A percentile compares a stretch with the other conserved stretches of the same genome.
phyloP scores from a whole-genome alignment of 2,888 invertebrate genomes.

The Dione vanillae region DNA sequence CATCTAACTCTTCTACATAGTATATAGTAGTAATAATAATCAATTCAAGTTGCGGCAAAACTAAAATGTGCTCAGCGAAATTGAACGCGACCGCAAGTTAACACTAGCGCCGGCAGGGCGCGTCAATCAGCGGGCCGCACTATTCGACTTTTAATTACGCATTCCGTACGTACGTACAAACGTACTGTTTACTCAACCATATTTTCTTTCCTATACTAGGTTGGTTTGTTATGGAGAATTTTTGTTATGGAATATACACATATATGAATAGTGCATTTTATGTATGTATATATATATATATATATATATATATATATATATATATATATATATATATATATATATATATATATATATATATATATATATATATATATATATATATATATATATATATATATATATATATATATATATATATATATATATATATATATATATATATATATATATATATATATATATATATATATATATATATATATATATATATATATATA shows the following conservation, averaged over 20 bases:
- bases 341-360: no score
- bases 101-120: constrained; percentile 20
- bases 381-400: no score
- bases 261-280: no score
- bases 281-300: no score
- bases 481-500: no score
- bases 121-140: constrained; percentile 27
- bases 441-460: no score
- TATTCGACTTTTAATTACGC: constrained; percentile 30
- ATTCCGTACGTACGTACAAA: constrained; percentile 3
- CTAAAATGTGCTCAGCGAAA: constrained; percentile 22
- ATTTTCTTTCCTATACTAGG: background rate
- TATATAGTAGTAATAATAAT: constrained; percentile 15
- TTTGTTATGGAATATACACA: background rate
- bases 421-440: no score
- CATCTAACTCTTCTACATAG: background rate
- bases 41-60: constrained; percentile 11
- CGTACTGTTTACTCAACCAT: background rate
- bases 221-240: background rate
- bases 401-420: no score
- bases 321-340: no score
- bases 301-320: no score
- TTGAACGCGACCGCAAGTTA: constrained; percentile 26
- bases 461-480: no score
- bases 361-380: no score